Evolutionary conservation across 2,113 vertebrate genomes (phyloP), one percentile per base, ranked within the genome.

Genomic region (Acrocephalus arundinaceus): DNA sequence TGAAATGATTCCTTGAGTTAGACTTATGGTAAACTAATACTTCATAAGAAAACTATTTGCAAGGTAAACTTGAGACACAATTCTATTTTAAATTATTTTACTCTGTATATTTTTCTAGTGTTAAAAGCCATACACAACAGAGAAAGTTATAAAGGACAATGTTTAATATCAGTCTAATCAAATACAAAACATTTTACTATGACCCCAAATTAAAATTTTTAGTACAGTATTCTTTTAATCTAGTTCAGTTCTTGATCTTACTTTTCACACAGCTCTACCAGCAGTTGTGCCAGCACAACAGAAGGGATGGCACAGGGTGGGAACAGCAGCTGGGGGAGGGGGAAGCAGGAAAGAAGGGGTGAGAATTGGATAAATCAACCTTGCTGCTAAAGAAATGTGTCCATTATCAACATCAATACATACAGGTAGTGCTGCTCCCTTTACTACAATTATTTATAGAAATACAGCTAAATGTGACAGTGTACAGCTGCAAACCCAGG

Each of bases 251-350:
- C 89, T 92, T 92, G 65, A 86, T 95, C 52, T 74, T 86, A 86
- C 94, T 95, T 90, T 90, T 83, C 92, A 95, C 55, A 78, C 86
- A 86, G 87, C 46, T 92, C 52, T 90, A 95, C 63, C 76, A 92
- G 76, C 95, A 94, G 93, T 81, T 94, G 79, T 94, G 92, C 93
- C 93, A 95, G 94, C 88, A 92, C 65, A 94, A 93, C 94, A 95
- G 93, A 95, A 87, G 95, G 95, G 91, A 94, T 75, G 86, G 84
- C 89, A 93, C 73, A 90, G 93, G 91, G 93, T 85, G 91, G 89
- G 77, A 95, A 97, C 86, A 93, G 86, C 90, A 95, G 94, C 79
- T 3, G 0, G 61, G 61, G 52, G 70, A 55, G 35, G 65, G 48
- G 72, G 15, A 77, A 81, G 83, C 35, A 61, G 82, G 54, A 61